These are phyloP conservation scores for Calidris pugnax DNA, from an alignment of 2,113 vertebrate genomes.

Conservation along the genomic window DNA sequence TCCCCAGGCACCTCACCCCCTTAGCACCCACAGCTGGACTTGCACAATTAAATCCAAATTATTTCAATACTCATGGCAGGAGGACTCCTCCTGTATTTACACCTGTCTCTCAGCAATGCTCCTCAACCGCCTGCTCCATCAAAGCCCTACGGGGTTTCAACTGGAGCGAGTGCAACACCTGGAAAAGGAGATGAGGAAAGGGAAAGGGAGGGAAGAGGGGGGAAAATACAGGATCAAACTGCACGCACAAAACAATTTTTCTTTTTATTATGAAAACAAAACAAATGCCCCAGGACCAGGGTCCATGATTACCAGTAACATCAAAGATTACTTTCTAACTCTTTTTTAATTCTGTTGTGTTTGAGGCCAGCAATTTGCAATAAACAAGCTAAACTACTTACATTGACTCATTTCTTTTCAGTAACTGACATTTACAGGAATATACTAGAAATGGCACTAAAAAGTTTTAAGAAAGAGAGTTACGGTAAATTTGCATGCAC, in stretches of 20 bases:
- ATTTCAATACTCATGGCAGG: neutral
- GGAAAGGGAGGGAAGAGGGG: neutral
- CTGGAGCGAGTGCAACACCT: neutral
- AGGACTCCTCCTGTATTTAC: rapidly evolving
- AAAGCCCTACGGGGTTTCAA: neutral
- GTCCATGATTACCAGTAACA: slow-evolving; percentile 90
- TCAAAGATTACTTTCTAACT: slow-evolving; percentile 83
- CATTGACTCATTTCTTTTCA: slow-evolving; percentile 75
- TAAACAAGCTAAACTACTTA: slow-evolving; percentile 84
- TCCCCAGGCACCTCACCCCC: neutral
- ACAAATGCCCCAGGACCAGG: slow-evolving; percentile 84
- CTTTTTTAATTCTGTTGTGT: slow-evolving; percentile 66
- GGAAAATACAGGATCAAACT: neutral
- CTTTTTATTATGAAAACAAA: slow-evolving; percentile 96
- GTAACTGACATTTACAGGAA: slow-evolving; percentile 87
- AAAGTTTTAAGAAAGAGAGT: slow-evolving; percentile 87
- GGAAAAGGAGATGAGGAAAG: neutral
- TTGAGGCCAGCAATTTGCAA: slow-evolving; percentile 77
- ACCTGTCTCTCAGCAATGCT: neutral
- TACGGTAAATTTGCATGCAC: slow-evolving; percentile 94
- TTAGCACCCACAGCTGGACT: neutral
- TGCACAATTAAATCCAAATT: neutral
- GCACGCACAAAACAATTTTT: slow-evolving; percentile 52
- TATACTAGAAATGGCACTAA: slow-evolving; percentile 88
- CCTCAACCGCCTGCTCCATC: neutral